Percentiles rank a stretch among this genome's conserved stretches.
Evolutionary conservation across 2,113 vertebrate genomes (phyloP).

Genomic region (Podilymbus podiceps): DNA sequence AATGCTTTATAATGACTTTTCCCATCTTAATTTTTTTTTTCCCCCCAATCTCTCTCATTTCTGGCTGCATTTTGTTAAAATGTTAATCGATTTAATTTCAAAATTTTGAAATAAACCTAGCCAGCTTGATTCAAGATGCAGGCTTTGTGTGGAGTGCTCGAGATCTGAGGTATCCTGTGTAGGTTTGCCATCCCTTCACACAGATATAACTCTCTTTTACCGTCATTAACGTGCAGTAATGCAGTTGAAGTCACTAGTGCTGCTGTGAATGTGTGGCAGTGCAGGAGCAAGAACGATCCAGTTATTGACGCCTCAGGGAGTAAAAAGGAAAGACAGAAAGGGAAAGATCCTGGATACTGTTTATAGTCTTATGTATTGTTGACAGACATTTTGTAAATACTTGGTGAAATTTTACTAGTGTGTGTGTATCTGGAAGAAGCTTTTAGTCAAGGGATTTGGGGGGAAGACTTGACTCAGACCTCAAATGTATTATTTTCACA

Average conservation of each 20-base stretch:
- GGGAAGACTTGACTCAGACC: neutral
- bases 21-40: neutral
- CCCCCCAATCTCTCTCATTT: neutral
- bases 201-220: neutral
- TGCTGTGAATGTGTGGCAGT: neutral
- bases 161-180: neutral
- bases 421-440: neutral
- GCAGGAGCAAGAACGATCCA: neutral
- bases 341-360: neutral
- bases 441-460: neutral
- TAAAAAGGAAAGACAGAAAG: neutral
- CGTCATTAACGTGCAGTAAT: neutral
- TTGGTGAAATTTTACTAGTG: neutral
- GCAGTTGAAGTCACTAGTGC: neutral
- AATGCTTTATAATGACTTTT: neutral
- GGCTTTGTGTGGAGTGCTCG: neutral
- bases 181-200: neutral
- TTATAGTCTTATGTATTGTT: neutral
- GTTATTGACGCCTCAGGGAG: neutral
- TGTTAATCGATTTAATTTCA: constrained; percentile 1
- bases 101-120: neutral
- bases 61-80: neutral
- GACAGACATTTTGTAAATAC: neutral
- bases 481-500: neutral
- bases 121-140: neutral